Evolutionary conservation across 1,140 invertebrate genomes (phyloP).

Genomic region (Hyposmocoma kahamanoa): DNA sequence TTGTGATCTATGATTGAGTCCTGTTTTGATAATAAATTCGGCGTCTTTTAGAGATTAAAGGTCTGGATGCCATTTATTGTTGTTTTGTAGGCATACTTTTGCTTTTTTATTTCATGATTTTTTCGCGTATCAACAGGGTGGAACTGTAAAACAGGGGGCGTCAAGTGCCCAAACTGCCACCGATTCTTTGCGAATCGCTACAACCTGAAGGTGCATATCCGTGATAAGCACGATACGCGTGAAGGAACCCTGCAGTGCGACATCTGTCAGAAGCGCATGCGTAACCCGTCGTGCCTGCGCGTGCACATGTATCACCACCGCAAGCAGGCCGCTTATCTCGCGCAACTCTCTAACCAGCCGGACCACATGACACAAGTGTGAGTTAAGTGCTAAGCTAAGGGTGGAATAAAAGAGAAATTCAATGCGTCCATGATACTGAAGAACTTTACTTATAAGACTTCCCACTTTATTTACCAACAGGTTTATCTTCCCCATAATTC

Average conservation of each 20-base stretch:
- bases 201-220: slow-evolving; percentile 77
- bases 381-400: too few species aligned
- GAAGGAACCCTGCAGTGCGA: slow-evolving; percentile 72
- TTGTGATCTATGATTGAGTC: too few species aligned
- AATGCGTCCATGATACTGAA: too few species aligned
- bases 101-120: too few species aligned
- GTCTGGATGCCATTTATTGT: too few species aligned
- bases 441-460: too few species aligned
- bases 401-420: too few species aligned
- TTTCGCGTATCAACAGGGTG: slow-evolving; percentile 33
- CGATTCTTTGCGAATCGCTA: slow-evolving; percentile 77
- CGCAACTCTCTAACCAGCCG: slow-evolving; percentile 47
- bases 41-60: too few species aligned
- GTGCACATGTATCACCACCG: slow-evolving; percentile 77
- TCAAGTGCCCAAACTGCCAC: slow-evolving; percentile 75
- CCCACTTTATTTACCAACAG: too few species aligned
- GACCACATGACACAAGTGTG: slow-evolving; percentile 48
- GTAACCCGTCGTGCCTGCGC: slow-evolving; percentile 74
- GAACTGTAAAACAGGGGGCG: slow-evolving; percentile 70
- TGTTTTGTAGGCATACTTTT: too few species aligned
- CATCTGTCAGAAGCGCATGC: slow-evolving; percentile 75
- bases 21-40: too few species aligned
- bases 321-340: slow-evolving; percentile 69
- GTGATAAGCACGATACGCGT: slow-evolving; percentile 75
- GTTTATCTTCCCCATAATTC: too few species aligned